Evolutionary conservation across 1,140 invertebrate genomes (phyloP).

Genomic region (Protaetia brevitarsis): DNA sequence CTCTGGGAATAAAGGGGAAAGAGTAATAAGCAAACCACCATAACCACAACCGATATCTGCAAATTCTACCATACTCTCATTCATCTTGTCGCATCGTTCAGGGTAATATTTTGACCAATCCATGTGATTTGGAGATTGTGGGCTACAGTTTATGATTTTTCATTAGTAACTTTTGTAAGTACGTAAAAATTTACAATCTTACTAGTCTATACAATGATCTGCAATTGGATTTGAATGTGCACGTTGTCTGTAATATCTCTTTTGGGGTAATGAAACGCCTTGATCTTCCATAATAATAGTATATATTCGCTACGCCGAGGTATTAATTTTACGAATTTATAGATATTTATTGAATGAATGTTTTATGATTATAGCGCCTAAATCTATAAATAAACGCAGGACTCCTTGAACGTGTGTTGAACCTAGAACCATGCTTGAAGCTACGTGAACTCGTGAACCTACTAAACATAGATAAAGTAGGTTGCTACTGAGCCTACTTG

Average conservation of each 20-base stretch:
- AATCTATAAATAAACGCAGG: no score
- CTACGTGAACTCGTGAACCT: no score
- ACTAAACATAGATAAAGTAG: no score
- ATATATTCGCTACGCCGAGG: no score
- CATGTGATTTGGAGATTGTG: constrained; percentile 68
- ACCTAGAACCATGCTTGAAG: no score
- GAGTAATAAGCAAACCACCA: constrained; percentile 88
- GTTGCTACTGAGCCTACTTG: no score
- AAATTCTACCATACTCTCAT: constrained; percentile 72
- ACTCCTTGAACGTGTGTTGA: no score
- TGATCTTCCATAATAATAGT: constrained; percentile 7
- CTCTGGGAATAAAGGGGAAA: constrained; percentile 89
- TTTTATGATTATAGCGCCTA: no score
- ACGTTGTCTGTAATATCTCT: constrained; percentile 92
- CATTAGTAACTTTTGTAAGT: constrained; percentile 37
- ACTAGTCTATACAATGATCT: constrained; percentile 97
- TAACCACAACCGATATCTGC: constrained; percentile 98
- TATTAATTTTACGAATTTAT: no score
- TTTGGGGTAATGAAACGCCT: constrained; percentile 65
- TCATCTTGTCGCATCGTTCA: constrained; percentile 46
- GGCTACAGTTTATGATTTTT: constrained; percentile 54
- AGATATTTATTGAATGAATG: no score
- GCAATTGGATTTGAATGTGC: constrained; percentile 99
- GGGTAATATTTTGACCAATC: constrained; percentile 79
- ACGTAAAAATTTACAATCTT: constrained; percentile 49